phyloP scores from a whole-genome alignment of 1,140 invertebrate species.

The Epicauta chinensis region DNA sequence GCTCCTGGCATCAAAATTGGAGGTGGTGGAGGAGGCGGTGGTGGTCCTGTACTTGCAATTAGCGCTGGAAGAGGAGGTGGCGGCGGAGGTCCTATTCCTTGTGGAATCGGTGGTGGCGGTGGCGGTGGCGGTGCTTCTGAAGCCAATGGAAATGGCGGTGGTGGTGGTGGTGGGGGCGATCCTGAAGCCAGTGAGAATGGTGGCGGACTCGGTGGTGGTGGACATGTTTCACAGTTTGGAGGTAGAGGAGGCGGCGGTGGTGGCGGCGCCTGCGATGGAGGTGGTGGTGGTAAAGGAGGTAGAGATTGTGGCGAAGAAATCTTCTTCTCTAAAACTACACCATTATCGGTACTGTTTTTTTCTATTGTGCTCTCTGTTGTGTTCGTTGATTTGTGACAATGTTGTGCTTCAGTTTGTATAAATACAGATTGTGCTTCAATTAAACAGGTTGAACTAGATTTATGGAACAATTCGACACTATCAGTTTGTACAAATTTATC shows the following conservation, averaged over 20 bases:
- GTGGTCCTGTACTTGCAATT: conserved; percentile 41
- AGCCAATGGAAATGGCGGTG: conserved; percentile 28
- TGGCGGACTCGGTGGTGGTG: conserved; percentile 36
- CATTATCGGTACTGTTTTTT: conserved; percentile 5
- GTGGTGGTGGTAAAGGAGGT: conserved; percentile 5
- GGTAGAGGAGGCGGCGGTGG: conserved; percentile 47
- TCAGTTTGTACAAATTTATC: conserved; percentile 11
- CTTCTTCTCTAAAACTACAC: background rate
- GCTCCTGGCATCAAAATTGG: conserved; percentile 17
- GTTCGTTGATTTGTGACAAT: too few species aligned
- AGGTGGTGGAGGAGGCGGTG: conserved; percentile 43
- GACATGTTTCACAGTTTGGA: conserved; percentile 44
- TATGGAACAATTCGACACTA: background rate
- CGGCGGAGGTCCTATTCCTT: conserved; percentile 40
- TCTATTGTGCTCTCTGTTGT: background rate
- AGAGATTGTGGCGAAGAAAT: background rate
- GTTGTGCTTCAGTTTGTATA: conserved; percentile 11
- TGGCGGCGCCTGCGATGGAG: background rate
- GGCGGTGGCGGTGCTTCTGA: conserved; percentile 26
- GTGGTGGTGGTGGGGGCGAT: conserved; percentile 23
- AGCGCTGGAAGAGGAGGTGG: conserved; percentile 47
- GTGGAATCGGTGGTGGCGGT: conserved; percentile 40
- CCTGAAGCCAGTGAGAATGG: conserved; percentile 22
- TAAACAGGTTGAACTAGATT: background rate
- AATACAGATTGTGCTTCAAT: conserved; percentile 11